Percentiles rank a stretch among this genome's conserved stretches.
phyloP scores from a whole-genome alignment of 2,888 invertebrate species.

The Tenthredo livida region DNA sequence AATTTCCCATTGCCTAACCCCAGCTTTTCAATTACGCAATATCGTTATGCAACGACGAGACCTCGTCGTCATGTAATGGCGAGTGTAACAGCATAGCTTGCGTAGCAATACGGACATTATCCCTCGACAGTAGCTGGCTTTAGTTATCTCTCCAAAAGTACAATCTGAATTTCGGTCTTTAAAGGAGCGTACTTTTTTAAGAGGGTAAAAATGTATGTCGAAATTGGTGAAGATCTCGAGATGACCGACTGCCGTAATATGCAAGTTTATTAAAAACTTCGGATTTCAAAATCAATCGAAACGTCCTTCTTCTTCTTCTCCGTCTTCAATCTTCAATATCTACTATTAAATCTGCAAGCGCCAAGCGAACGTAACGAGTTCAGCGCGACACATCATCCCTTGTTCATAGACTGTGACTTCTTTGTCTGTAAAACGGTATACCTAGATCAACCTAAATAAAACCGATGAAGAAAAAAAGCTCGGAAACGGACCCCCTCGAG shows the following conservation, averaged over 20 bases:
- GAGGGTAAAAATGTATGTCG: background rate
- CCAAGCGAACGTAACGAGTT: background rate
- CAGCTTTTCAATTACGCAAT: constrained; percentile 33
- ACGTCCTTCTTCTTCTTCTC: background rate
- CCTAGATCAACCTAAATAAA: background rate
- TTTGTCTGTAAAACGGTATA: background rate
- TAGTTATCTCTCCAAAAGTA: background rate
- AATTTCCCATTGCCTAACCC: background rate
- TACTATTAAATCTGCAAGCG: background rate
- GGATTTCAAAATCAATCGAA: background rate
- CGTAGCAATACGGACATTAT: background rate
- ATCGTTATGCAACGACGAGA: background rate
- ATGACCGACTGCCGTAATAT: background rate
- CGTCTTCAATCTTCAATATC: background rate
- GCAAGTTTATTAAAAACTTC: background rate
- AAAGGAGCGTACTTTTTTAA: background rate
- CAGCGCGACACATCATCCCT: background rate
- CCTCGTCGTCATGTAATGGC: constrained; percentile 3
- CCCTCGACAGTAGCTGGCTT: constrained; percentile 6
- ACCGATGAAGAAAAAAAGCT: background rate
- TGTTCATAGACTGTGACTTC: background rate
- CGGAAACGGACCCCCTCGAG: constrained; percentile 24
- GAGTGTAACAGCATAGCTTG: constrained; percentile 4
- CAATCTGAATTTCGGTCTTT: background rate
- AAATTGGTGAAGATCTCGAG: background rate